These are phyloP conservation scores for Thereva unica DNA, from an alignment of 2,888 invertebrate species.

Conservation along the genomic window DNA sequence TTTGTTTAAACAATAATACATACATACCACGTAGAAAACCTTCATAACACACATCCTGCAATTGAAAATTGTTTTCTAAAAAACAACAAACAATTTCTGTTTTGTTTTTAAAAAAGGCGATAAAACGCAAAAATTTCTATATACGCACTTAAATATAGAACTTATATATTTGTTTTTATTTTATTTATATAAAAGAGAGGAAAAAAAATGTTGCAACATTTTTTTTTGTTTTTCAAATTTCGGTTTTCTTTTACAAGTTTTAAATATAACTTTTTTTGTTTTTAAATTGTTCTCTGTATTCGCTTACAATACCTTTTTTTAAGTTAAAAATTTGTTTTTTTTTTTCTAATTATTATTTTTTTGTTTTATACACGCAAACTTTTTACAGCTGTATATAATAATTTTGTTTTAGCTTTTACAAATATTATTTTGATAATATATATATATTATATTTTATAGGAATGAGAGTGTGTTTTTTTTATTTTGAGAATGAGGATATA, in stretches of 20 bases:
- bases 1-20: conserved; percentile 30
- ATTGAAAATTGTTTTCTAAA: conserved; percentile 29
- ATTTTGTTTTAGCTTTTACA: no score
- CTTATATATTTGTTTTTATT: conserved; percentile 12
- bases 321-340: conserved; percentile 8
- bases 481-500: conserved; percentile 19
- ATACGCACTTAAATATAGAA: no score
- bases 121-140: no score
- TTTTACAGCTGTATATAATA: no score
- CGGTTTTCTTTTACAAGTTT: conserved; percentile 4
- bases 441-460: background rate
- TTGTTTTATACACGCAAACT: conserved; percentile 16
- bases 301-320: conserved; percentile 12
- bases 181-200: conserved; percentile 13
- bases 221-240: conserved; percentile 1
- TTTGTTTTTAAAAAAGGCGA: no score
- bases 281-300: conserved; percentile 1
- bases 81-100: conserved; percentile 6
- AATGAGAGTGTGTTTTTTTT: conserved; percentile 23
- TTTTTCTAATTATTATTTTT: conserved; percentile 14
- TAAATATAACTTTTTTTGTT: conserved; percentile 4
- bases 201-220: conserved; percentile 36
- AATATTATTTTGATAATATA: no score
- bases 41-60: conserved; percentile 31
- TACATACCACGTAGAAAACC: conserved; percentile 33